phyloP scores from a whole-genome alignment of 2,888 invertebrate species.

The Liopterus haemorrhoidalis region DNA sequence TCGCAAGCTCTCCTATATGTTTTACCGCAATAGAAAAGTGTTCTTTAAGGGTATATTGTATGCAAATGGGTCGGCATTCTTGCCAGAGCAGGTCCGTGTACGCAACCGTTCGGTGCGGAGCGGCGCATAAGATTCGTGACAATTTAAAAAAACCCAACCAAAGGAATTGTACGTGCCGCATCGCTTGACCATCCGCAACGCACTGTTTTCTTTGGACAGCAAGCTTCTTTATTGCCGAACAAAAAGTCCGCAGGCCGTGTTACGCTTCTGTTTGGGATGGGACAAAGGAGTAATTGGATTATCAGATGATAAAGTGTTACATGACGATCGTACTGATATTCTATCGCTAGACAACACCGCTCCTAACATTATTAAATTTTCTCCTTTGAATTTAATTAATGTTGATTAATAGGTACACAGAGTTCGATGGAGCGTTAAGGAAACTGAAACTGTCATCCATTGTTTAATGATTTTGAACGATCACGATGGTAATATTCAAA shows the following conservation, averaged over 20 bases:
- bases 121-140: neutral
- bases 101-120: neutral
- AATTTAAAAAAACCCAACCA: neutral
- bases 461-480: too few relatives aligned
- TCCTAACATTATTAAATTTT: too few relatives aligned
- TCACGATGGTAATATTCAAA: too few relatives aligned
- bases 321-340: too few relatives aligned
- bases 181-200: neutral
- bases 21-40: constrained; percentile 38
- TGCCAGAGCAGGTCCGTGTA: constrained; percentile 30
- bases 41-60: constrained; percentile 43
- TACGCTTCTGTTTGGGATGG: neutral
- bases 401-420: too few relatives aligned
- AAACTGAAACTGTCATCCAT: too few relatives aligned
- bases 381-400: too few relatives aligned
- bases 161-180: neutral
- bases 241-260: neutral
- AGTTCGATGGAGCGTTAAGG: too few relatives aligned
- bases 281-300: neutral
- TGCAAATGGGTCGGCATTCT: constrained; percentile 43
- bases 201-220: too few relatives aligned
- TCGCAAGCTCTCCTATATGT: constrained; percentile 1
- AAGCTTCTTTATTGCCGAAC: neutral
- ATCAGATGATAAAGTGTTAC: too few relatives aligned
- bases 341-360: too few relatives aligned